phyloP scores from a whole-genome alignment of 1,140 invertebrate species.

The Nymphalis io region DNA sequence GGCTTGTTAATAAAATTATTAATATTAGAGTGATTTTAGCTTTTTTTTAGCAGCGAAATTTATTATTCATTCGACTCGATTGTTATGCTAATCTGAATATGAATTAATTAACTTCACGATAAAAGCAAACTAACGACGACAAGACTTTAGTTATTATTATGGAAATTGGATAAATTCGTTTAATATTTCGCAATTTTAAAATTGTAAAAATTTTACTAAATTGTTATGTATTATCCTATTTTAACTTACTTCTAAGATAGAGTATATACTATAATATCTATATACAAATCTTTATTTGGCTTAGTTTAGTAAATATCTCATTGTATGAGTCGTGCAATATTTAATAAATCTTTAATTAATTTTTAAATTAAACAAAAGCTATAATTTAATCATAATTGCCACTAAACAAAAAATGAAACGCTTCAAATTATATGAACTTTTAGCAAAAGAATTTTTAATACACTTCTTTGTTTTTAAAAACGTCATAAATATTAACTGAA shows the following conservation, averaged over 20 bases:
- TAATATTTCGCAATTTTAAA: constrained; percentile 16
- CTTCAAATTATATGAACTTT: too few species aligned
- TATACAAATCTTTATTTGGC: too few species aligned
- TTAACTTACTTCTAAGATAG: neutral
- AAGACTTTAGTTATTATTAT: constrained; percentile 30
- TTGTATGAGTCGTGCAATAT: too few species aligned
- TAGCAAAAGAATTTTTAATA: too few species aligned
- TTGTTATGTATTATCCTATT: neutral
- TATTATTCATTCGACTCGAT: constrained; percentile 21
- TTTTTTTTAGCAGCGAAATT: constrained; percentile 6
- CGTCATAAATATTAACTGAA: too few species aligned
- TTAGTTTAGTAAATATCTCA: too few species aligned
- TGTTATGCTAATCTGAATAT: constrained; percentile 33
- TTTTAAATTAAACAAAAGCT: too few species aligned
- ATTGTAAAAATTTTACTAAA: neutral
- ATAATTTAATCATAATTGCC: too few species aligned
- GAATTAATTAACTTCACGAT: constrained; percentile 28
- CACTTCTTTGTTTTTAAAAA: too few species aligned
- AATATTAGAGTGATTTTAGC: neutral
- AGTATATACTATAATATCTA: too few species aligned
- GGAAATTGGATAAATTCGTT: constrained; percentile 22
- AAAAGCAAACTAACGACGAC: constrained; percentile 29
- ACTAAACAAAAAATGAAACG: too few species aligned
- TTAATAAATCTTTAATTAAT: too few species aligned
- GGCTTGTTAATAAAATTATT: neutral